Percentiles rank a stretch among this genome's conserved stretches.
Evolutionary conservation across 2,888 invertebrate species (phyloP).

Genomic region (Nymphalis polychloros): DNA sequence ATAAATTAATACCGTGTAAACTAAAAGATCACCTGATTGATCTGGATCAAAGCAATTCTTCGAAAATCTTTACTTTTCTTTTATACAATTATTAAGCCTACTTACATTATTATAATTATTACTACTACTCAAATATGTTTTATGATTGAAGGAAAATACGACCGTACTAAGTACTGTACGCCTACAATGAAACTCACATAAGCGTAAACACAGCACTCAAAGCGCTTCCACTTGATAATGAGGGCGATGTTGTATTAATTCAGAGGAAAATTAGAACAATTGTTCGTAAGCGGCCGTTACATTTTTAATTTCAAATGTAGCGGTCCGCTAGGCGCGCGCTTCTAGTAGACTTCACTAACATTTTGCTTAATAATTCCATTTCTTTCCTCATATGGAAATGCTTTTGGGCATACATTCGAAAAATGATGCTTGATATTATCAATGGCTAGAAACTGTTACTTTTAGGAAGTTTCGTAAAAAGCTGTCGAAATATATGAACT

Average conservation of each 20-base stretch:
- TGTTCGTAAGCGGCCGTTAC: conserved; percentile 62
- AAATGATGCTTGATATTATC: no score
- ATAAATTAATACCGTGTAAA: no score
- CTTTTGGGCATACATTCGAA: no score
- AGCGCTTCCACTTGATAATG: conserved; percentile 45
- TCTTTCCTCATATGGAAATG: not conserved
- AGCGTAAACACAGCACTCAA: conserved; percentile 14
- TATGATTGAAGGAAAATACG: no score
- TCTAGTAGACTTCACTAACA: not conserved
- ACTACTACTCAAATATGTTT: no score
- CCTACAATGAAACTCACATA: conserved; percentile 2
- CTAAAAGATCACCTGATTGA: no score
- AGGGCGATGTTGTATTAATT: conserved; percentile 64
- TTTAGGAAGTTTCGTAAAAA: not conserved
- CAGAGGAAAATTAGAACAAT: conserved; percentile 64
- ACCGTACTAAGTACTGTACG: not conserved
- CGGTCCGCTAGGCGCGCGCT: not conserved
- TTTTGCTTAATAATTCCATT: not conserved
- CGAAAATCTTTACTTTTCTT: no score
- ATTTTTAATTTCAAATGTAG: conserved; percentile 52
- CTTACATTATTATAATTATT: no score
- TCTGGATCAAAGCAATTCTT: no score
- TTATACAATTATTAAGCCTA: no score
- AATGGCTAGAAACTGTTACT: no score
- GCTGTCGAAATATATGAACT: not conserved